Conservation (phyloP, 2,113 vertebrate genomes). For the Ciconia maguari region DNA sequence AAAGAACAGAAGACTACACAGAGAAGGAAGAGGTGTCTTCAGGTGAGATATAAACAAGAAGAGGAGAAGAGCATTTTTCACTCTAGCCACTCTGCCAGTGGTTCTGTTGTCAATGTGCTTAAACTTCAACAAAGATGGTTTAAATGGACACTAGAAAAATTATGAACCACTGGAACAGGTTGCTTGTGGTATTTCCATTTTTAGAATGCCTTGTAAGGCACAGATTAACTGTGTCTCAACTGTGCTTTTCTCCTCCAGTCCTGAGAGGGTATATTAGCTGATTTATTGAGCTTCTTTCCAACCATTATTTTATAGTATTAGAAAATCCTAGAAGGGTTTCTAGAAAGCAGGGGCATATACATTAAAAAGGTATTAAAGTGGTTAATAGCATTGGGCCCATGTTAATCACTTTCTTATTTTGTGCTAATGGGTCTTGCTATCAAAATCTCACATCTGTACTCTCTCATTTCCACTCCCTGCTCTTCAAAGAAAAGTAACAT, state of each 20-base stretch:
- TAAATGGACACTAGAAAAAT: neutral
- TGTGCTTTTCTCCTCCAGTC: neutral
- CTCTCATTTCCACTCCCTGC: neutral
- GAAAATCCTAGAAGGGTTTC: neutral
- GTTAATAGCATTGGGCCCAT: neutral
- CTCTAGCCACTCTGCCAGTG: neutral
- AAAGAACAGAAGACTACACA: neutral
- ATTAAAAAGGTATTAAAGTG: neutral
- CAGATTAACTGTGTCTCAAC: conserved; percentile 28
- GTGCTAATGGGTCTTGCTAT: conserved; percentile 11
- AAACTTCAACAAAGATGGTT: neutral
- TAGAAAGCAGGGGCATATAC: neutral
- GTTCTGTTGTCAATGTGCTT: neutral
- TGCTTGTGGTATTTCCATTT: neutral
- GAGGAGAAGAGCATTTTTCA: neutral
- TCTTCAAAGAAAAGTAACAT: conserved; percentile 10
- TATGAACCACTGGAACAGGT: neutral
- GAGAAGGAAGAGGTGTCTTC: neutral
- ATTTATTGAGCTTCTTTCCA: conserved; percentile 7
- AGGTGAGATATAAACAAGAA: neutral
- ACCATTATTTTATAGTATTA: neutral
- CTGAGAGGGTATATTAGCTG: neutral
- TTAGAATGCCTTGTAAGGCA: neutral
- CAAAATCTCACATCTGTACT: neutral
- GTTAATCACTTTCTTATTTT: conserved; percentile 5